Base-by-base conservation (phyloP, 2,888 invertebrate genomes). In the Dynastes tityus region DNA sequence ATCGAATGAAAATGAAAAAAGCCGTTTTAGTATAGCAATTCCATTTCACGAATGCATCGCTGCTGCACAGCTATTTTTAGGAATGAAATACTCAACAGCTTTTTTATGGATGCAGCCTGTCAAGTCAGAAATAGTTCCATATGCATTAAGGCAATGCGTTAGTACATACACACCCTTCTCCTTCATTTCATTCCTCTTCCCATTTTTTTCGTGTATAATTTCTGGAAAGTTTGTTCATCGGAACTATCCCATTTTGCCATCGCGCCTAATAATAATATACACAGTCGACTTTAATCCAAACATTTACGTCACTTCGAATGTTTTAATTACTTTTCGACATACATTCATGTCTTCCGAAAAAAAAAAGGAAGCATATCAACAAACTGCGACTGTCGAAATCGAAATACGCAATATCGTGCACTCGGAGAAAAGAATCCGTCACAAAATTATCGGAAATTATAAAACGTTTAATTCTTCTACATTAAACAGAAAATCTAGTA, bases 301-400 rank as follows among this genome's bases (percentile, higher is more conserved):
- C 73, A 73, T 73, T 73, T 73, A 22, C 73, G 73, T 73, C 73
- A 73, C 58, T 58, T 16, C 37, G 37, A 32, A 73, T 73, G 55
- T 73, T 73, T 73, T 73, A 73, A 73, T 73, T 73, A 73, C 58
- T 73, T 73, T 58, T 58, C 40, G 40, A 73, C 22, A 73, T 58
- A 73, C 73, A 73, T 73, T 45, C 73, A 73, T 61, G 73, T 37
- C 37, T 73, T 73, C 16, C 70, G 8, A 27, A 45, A 58, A 58
- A 71, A 73, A 55, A 71, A 40, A 16, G 16, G n/a, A 13, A n/a
- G 2, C 27, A 58, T 9, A 58, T 73, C 73, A 73, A 40, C 22
- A 68, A 51, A 45, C 37, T 73, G 13, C 9, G 29, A 45, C 22
- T 73, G 13, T 22, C 11, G 55, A 58, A 58, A 22, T 58, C 4